Evolutionary conservation across 2,888 invertebrate species (phyloP).

Genomic region (Quadroppia sp.): DNA sequence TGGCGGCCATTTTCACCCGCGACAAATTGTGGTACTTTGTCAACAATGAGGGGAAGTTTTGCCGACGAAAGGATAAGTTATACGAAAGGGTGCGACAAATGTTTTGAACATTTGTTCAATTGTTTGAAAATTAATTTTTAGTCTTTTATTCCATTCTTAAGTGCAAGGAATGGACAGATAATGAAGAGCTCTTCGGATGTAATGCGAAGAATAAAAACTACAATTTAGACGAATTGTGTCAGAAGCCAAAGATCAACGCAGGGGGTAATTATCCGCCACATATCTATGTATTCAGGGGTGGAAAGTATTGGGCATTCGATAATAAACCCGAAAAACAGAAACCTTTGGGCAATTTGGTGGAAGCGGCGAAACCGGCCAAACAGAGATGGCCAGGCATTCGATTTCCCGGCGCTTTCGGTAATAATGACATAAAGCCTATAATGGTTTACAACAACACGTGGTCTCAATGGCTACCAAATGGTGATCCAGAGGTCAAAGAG

Average conservation of each 20-base stretch:
- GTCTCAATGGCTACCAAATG: conserved; percentile 21
- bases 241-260: conserved; percentile 23
- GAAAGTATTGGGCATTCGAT: conserved; percentile 13
- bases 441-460: conserved; percentile 26
- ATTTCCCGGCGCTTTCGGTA: background rate
- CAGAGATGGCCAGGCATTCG: conserved; percentile 3
- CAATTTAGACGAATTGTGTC: background rate
- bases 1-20: background rate
- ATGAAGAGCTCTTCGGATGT: background rate
- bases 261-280: background rate
- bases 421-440: background rate
- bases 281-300: conserved; percentile 18
- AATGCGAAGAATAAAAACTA: background rate
- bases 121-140: no score
- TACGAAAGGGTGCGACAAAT: background rate
- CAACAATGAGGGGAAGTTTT: background rate
- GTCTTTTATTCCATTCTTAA: background rate
- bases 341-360: conserved; percentile 6
- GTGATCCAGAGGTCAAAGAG: background rate
- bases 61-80: background rate
- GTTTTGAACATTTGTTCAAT: background rate
- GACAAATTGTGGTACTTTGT: conserved; percentile 16
- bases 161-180: conserved; percentile 12
- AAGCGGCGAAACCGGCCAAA: background rate
- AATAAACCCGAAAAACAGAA: conserved; percentile 1